These are phyloP conservation scores for Piscicola geometra DNA, from an alignment of 2,888 invertebrate genomes.

Conservation along the genomic window DNA sequence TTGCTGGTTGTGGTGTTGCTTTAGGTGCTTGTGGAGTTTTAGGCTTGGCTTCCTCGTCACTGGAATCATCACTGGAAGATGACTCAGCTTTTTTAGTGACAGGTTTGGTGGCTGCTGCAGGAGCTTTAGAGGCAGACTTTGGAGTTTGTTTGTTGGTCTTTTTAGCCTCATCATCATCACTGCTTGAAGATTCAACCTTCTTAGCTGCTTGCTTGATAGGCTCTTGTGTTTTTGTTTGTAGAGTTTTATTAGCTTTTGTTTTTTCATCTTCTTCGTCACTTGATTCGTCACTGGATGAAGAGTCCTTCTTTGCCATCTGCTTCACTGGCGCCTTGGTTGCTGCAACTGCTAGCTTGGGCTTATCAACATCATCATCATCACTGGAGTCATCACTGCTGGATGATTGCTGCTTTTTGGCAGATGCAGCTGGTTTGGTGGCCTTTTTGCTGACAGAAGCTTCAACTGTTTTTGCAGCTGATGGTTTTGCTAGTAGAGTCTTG, in stretches of 20 bases:
- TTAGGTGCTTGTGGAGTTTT: background rate
- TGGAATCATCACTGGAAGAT: conserved; percentile 8
- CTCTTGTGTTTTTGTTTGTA: background rate
- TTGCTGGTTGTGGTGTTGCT: background rate
- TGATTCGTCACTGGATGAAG: background rate
- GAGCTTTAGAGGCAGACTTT: background rate
- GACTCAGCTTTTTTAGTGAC: background rate
- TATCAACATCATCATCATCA: conserved; percentile 3
- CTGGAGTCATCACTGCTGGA: conserved; percentile 4
- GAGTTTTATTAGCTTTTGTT: background rate
- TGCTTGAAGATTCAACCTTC: background rate
- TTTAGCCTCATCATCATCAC: background rate
- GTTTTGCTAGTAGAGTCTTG: background rate
- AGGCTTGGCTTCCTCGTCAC: background rate
- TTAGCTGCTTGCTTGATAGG: background rate
- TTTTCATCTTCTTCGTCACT: background rate
- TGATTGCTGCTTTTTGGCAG: background rate
- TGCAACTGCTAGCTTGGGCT: background rate
- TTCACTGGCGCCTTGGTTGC: conserved; percentile 7
- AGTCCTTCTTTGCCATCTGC: background rate
- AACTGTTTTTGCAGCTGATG: conserved; percentile 9
- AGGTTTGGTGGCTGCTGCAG: background rate
- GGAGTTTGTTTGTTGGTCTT: background rate
- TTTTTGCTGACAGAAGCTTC: background rate
- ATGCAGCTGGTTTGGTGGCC: background rate